Evolutionary conservation across 1,140 invertebrate species (phyloP).

Genomic region (Aplysia californica): DNA sequence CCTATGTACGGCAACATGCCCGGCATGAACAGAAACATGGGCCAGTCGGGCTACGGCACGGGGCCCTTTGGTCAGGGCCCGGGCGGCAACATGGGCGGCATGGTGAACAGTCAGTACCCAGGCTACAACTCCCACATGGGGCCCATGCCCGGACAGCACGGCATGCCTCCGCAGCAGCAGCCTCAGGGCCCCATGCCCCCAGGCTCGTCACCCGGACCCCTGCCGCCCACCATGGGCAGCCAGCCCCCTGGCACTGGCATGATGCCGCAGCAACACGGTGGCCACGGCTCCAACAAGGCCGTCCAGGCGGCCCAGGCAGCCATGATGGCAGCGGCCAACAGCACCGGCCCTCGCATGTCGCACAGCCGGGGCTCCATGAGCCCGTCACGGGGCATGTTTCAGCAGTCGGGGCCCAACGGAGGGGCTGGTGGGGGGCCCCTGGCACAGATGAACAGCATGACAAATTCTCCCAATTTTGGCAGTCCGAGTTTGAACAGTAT

Average conservation of each 20-base stretch:
- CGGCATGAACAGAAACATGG: constrained; percentile 46
- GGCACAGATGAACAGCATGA: constrained; percentile 50
- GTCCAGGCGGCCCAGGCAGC: constrained; percentile 68
- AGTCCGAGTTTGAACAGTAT: constrained; percentile 47
- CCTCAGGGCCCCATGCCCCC: constrained; percentile 12
- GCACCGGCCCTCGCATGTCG: constrained; percentile 39
- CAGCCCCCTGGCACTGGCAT: constrained; percentile 33
- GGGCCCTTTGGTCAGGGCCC: constrained; percentile 17
- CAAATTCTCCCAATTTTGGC: constrained; percentile 30
- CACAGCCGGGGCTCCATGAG: constrained; percentile 22
- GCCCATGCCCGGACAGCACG: constrained; percentile 37
- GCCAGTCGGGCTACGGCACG: constrained; percentile 42
- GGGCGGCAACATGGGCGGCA: constrained; percentile 33
- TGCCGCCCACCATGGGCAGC: constrained; percentile 25
- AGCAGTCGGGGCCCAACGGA: constrained; percentile 6
- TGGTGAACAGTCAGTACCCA: constrained; percentile 61
- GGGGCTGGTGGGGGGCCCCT: constrained; percentile 29
- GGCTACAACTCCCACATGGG: constrained; percentile 56
- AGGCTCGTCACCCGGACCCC: constrained; percentile 19
- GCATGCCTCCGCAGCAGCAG: not conserved
- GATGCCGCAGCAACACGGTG: constrained; percentile 21
- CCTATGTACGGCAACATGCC: constrained; percentile 55
- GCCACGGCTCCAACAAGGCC: constrained; percentile 51
- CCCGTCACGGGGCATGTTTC: constrained; percentile 23
- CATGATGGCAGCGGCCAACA: constrained; percentile 64